Evolutionary conservation across 2,888 invertebrate genomes (phyloP).

Genomic region (Synanthedon vespiformis): DNA sequence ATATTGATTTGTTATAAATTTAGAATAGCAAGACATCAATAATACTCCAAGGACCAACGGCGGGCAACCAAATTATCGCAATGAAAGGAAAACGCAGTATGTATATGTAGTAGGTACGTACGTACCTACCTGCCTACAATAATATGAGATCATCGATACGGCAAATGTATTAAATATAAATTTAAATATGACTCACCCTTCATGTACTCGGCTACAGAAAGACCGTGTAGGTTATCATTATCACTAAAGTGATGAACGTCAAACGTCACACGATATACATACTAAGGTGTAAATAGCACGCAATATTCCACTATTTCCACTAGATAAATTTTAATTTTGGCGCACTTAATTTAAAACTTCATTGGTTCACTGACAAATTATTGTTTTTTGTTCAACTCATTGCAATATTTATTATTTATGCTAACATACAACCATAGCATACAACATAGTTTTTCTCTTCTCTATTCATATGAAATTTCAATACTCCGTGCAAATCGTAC

Average conservation of each 20-base stretch:
- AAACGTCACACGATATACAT: slow-evolving; percentile 21
- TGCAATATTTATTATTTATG: too few relatives aligned
- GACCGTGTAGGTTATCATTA: slow-evolving; percentile 64
- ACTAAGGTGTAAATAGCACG: not conserved
- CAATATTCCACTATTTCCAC: not conserved
- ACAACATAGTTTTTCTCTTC: too few relatives aligned
- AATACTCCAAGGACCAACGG: not conserved
- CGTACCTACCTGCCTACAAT: slow-evolving; percentile 18
- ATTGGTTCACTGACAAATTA: too few relatives aligned
- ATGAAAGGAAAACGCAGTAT: not conserved
- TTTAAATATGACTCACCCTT: slow-evolving; percentile 70
- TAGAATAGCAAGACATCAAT: too few relatives aligned
- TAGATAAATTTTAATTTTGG: not conserved
- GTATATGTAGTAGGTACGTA: not conserved
- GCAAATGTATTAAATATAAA: slow-evolving; percentile 69
- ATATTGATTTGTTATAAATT: too few relatives aligned
- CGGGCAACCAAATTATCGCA: not conserved
- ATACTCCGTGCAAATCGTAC: too few relatives aligned
- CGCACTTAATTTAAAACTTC: too few relatives aligned
- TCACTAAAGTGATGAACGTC: slow-evolving; percentile 45
- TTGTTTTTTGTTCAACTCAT: too few relatives aligned
- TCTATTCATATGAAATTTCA: too few relatives aligned
- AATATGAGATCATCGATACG: slow-evolving; percentile 68
- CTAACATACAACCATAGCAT: too few relatives aligned
- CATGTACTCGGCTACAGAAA: slow-evolving; percentile 54